Percentiles rank a stretch among this genome's conserved stretches.
Conservation (phyloP, 2,797 vertebrate genomes). For the Manis javanica region DNA sequence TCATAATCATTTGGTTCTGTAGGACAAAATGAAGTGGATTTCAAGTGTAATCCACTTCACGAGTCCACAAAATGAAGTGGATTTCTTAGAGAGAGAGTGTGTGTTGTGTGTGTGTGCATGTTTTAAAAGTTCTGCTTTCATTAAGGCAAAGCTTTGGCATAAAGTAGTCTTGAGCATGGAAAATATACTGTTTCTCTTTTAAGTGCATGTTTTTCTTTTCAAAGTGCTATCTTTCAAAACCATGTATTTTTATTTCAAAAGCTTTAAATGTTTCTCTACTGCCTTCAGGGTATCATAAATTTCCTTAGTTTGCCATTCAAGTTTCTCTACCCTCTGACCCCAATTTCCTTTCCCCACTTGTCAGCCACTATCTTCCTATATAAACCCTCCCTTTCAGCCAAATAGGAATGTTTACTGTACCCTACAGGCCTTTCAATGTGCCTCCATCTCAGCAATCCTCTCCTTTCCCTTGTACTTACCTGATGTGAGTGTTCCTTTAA, state of each 20-base stretch:
- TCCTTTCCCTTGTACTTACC: background rate
- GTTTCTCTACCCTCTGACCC: background rate
- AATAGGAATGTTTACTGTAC: background rate
- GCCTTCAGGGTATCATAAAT: background rate
- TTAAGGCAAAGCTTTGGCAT: slow-evolving; percentile 36
- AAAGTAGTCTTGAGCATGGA: background rate
- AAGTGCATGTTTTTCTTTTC: background rate
- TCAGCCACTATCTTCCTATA: background rate
- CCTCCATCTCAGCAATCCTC: background rate
- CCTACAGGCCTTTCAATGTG: background rate
- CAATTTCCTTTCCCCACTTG: slow-evolving; percentile 30
- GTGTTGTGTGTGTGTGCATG: background rate
- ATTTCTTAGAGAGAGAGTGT: background rate
- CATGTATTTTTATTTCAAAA: slow-evolving; percentile 28
- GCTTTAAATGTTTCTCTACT: background rate
- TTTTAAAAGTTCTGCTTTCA: background rate
- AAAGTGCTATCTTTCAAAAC: background rate
- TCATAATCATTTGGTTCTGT: slow-evolving; percentile 64
- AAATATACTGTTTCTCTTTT: background rate
- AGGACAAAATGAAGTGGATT: slow-evolving; percentile 59
- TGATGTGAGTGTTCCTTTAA: background rate
- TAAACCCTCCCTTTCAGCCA: slow-evolving; percentile 43
- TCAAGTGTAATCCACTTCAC: slow-evolving; percentile 17
- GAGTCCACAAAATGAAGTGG: slow-evolving; percentile 45
- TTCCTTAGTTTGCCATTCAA: slow-evolving; percentile 10